phyloP scores from a whole-genome alignment of 2,888 invertebrate genomes.

The Caenorhabditis panamensis region DNA sequence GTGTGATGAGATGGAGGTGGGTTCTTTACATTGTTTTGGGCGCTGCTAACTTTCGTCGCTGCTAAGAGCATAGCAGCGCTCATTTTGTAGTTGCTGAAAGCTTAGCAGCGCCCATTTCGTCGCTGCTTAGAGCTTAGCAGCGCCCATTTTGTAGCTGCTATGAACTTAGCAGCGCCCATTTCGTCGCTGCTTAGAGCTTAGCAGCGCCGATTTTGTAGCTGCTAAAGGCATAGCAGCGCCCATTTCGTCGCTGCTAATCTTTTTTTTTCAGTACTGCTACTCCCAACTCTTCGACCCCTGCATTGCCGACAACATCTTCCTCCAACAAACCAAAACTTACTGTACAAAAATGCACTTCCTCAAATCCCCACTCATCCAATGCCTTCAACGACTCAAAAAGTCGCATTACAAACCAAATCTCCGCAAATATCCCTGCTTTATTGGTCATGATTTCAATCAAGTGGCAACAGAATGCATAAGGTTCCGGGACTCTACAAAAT shows the following conservation, averaged over 20 bases:
- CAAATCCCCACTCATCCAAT: slow-evolving; percentile 17
- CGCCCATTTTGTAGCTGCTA: too few relatives aligned
- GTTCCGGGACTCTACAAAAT: background rate
- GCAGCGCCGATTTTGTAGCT: too few relatives aligned
- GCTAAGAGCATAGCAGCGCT: too few relatives aligned
- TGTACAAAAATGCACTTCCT: slow-evolving; percentile 23
- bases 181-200: too few relatives aligned
- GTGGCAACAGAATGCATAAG: background rate
- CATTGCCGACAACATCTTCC: slow-evolving; percentile 5
- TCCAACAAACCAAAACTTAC: background rate
- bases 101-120: too few relatives aligned
- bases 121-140: too few relatives aligned
- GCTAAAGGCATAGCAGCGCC: background rate
- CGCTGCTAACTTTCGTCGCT: too few relatives aligned
- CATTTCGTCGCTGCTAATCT: background rate
- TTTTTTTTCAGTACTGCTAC: slow-evolving; percentile 12
- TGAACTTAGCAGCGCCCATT: too few relatives aligned
- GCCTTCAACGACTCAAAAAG: slow-evolving; percentile 7
- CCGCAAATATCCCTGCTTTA: slow-evolving; percentile 6
- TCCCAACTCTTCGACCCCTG: slow-evolving; percentile 7
- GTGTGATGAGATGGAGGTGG: slow-evolving; percentile 31
- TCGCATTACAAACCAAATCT: slow-evolving; percentile 6
- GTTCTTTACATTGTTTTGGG: background rate
- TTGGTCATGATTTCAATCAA: slow-evolving; percentile 11
- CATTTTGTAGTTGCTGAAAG: too few relatives aligned